Percentiles rank a stretch among this genome's conserved stretches.
phyloP scores from a whole-genome alignment of 2,797 vertebrate genomes.

The Pipistrellus nathusii region DNA sequence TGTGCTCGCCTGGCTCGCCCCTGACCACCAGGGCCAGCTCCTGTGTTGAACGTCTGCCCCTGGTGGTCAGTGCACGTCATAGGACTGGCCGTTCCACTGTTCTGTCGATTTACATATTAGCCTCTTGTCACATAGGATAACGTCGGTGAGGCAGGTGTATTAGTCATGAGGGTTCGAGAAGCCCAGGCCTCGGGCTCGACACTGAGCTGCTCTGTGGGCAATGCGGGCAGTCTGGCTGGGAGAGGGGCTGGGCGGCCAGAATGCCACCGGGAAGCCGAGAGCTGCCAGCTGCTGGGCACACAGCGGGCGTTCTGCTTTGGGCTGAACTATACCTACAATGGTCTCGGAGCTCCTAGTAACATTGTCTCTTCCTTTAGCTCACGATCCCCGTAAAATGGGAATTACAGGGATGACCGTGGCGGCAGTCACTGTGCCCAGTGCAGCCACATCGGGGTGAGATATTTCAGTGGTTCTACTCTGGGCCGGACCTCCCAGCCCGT shows the following conservation, averaged over 20 bases:
- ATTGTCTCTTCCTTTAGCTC: not conserved
- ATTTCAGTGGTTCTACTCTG: not conserved
- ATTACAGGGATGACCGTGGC: not conserved
- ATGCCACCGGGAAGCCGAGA: not conserved
- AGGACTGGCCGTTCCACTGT: too few species aligned
- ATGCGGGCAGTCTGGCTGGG: not conserved
- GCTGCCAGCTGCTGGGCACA: not conserved
- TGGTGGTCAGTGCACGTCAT: too few species aligned
- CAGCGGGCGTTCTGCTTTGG: not conserved
- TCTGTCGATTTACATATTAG: too few species aligned
- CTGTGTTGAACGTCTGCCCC: too few species aligned
- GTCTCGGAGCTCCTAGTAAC: too few species aligned
- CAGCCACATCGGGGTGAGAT: not conserved
- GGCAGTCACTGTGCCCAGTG: not conserved
- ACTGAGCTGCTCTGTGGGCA: not conserved
- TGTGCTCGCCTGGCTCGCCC: too few species aligned
- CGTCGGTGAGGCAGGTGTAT: not conserved
- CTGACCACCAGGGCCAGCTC: too few species aligned
- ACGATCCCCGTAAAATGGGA: not conserved
- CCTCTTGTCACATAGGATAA: not conserved
- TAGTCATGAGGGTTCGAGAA: not conserved
- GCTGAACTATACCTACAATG: not conserved
- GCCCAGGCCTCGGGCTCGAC: too few species aligned
- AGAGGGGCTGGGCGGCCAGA: not conserved
- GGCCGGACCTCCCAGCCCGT: too few species aligned